Evolutionary conservation across 2,797 vertebrate species (phyloP), one percentile per base, ranked within the genome.

Genomic region (Enteromius anoplus): DNA sequence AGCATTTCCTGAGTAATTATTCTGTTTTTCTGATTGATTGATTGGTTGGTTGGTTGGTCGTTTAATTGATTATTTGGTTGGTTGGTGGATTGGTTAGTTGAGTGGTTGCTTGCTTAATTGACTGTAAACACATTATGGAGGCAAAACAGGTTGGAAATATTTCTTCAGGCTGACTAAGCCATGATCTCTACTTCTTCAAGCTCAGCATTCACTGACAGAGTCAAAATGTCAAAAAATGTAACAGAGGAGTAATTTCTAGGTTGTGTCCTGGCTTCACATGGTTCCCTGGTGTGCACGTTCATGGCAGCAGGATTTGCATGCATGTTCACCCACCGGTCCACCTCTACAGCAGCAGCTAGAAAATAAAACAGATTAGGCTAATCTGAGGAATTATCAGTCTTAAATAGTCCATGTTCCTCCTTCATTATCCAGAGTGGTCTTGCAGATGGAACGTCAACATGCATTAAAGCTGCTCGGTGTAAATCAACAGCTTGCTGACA

Each of bases 331-430:
- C 17, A 66, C 45, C 17, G 32, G 42, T 65, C 60, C 19, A 66
- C 26, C 4, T 75, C 34, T 40, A n/a, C 19, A 37, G 29, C 45
- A 19, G 19, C 62, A 51, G 55, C 58, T 78, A 94, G 92, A 92
- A 96, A 96, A 95, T 95, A 97, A 94, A 91, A 68, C 83, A 93
- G 95, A 96, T 96, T 95, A 95, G 93, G 89, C 89, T 95, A 96
- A 96, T 96, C 94, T 91, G 91, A 93, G 89, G 92, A 92, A 90
- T 94, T 92, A 93, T 88, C 89, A 87, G 89, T 87, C 86, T 93
- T 90, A 93, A 94, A 90, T 90, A 93, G 83, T 78, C 45, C 90
- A 81, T 76, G 86, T 86, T 85, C 90, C 85, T 78, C 82, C 34
- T 87, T 87, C 86, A 85, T 81, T 90, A 90, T 87, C 89, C 90